These are phyloP conservation scores for Cartodere bifasciata DNA, from an alignment of 2,888 invertebrate genomes.

Conservation along the genomic window DNA sequence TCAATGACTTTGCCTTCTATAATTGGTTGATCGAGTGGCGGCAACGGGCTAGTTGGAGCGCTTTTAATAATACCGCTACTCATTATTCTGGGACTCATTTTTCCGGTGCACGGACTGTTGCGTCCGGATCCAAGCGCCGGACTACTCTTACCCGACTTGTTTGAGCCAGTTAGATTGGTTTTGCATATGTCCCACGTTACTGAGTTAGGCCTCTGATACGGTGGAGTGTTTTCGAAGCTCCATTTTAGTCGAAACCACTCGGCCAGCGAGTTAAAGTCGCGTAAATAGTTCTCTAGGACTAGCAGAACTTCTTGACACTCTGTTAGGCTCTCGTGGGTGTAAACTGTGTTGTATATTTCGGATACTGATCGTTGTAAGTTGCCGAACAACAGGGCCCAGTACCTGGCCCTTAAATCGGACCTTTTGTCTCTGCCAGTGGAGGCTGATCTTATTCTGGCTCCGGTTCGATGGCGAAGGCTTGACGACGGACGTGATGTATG, in stretches of 20 bases:
- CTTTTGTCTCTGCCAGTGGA: slow-evolving; percentile 79
- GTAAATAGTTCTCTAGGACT: slow-evolving; percentile 85
- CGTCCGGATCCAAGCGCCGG: slow-evolving; percentile 42
- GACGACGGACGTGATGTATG: slow-evolving; percentile 16
- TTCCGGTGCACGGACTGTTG: slow-evolving; percentile 46
- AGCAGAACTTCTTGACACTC: slow-evolving; percentile 95
- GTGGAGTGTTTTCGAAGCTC: slow-evolving; percentile 84
- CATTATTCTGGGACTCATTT: slow-evolving; percentile 48
- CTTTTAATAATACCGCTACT: slow-evolving; percentile 26
- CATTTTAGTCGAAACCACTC: slow-evolving; percentile 90
- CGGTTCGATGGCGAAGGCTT: slow-evolving; percentile 29
- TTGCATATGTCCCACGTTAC: slow-evolving; percentile 94
- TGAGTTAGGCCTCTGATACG: slow-evolving; percentile 73
- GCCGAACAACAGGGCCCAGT: slow-evolving; percentile 93
- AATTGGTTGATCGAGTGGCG: slow-evolving; percentile 32
- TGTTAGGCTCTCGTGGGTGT: slow-evolving; percentile 83
- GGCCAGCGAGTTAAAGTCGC: slow-evolving; percentile 86
- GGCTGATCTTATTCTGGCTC: slow-evolving; percentile 63
- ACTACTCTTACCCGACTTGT: slow-evolving; percentile 35
- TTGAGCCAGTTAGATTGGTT: slow-evolving; percentile 41
- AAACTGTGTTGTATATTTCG: slow-evolving; percentile 92
- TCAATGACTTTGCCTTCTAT: slow-evolving; percentile 27
- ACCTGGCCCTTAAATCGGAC: slow-evolving; percentile 78
- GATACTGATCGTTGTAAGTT: slow-evolving; percentile 85
- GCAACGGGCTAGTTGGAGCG: slow-evolving; percentile 35